These are phyloP conservation scores for Drosophila longiperda DNA, from an alignment of 2,888 invertebrate genomes.

Conservation along the genomic window DNA sequence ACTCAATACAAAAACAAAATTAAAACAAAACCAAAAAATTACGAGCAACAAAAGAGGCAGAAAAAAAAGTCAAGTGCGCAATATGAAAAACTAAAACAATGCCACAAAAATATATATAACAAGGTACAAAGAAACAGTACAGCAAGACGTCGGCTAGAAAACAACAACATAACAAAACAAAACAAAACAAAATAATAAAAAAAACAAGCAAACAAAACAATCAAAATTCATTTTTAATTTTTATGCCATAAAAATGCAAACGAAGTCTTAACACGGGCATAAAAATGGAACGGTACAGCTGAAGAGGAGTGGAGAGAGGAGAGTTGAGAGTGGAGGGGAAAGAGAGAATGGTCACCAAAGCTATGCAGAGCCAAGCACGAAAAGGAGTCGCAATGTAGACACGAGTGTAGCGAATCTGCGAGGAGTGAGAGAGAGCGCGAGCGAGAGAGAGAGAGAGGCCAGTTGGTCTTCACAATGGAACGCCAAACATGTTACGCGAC, in stretches of 20 bases:
- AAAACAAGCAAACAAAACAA: constrained; percentile 55
- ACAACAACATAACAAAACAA: constrained; percentile 39
- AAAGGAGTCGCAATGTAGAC: constrained; percentile 27
- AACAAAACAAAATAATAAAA: constrained; percentile 47
- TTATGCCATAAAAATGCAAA: constrained; percentile 82
- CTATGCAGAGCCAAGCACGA: constrained; percentile 53
- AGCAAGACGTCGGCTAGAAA: constrained; percentile 40
- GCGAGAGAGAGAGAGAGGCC: background rate
- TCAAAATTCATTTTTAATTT: constrained; percentile 80
- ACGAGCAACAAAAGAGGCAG: constrained; percentile 49
- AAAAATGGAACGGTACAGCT: constrained; percentile 19
- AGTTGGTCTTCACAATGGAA: constrained; percentile 10
- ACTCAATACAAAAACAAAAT: constrained; percentile 29
- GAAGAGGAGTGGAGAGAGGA: constrained; percentile 1
- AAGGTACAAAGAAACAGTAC: constrained; percentile 32
- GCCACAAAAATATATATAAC: constrained; percentile 57
- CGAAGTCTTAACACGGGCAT: constrained; percentile 61
- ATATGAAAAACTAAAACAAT: constrained; percentile 61
- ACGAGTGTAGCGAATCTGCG: background rate
- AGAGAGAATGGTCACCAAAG: constrained; percentile 58
- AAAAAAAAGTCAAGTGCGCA: constrained; percentile 63
- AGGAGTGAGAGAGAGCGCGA: background rate
- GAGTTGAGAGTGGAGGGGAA: constrained; percentile 8
- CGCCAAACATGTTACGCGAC: constrained; percentile 61
- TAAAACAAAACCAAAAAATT: constrained; percentile 52